Conservation (phyloP, 2,888 invertebrate genomes). For the Graphium colonna region DNA sequence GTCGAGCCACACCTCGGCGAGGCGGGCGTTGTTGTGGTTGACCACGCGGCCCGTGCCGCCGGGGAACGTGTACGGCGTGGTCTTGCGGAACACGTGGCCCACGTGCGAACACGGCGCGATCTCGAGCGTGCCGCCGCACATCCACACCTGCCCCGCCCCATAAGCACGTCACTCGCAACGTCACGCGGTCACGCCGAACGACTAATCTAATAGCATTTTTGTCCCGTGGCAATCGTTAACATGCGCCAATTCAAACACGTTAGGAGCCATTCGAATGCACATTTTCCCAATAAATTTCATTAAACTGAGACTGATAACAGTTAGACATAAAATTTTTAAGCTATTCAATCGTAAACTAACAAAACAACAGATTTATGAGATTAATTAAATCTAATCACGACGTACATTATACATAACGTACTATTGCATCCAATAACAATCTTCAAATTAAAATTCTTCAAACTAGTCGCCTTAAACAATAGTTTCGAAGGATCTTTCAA, state of each 20-base stretch:
- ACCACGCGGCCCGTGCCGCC: constrained; percentile 98
- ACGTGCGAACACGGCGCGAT: constrained; percentile 97
- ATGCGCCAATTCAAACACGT: not conserved
- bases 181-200: not conserved
- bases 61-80: constrained; percentile 98
- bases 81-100: constrained; percentile 98
- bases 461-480: no score
- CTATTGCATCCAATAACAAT: no score
- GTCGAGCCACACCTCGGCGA: constrained; percentile 99
- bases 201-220: not conserved
- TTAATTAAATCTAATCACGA: no score
- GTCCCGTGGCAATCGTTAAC: no score
- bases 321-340: no score
- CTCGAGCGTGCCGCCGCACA: constrained; percentile 97
- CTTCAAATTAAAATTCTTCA: no score
- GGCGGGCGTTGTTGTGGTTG: constrained; percentile 98
- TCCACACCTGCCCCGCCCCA: constrained; percentile 89
- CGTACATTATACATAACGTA: no score
- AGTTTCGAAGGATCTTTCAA: no score
- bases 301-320: not conserved
- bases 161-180: constrained; percentile 14
- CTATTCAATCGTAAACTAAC: no score
- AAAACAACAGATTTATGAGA: no score
- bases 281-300: not conserved
- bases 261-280: not conserved